Percentiles rank a stretch among this genome's conserved stretches.
phyloP scores from a whole-genome alignment of 2,113 vertebrate species.

The Zosterops pallidus region DNA sequence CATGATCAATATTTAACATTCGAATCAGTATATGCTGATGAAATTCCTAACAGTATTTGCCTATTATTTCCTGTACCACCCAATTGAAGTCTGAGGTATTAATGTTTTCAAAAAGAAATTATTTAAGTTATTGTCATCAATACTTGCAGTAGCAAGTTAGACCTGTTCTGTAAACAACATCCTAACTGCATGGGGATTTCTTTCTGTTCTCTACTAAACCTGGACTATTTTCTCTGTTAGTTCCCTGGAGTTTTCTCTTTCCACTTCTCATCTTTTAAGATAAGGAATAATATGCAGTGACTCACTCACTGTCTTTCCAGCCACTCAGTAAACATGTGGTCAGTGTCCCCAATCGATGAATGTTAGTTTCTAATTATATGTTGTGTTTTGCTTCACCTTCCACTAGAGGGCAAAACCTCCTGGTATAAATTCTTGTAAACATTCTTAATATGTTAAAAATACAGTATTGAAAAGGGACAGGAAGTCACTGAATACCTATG shows the following conservation, averaged over 20 bases:
- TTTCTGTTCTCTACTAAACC: not conserved
- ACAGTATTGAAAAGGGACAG: not conserved
- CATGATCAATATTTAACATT: not conserved
- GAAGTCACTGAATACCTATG: not conserved
- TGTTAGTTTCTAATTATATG: not conserved
- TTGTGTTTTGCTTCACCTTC: not conserved
- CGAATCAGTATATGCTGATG: not conserved
- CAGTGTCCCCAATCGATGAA: not conserved
- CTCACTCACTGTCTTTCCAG: not conserved
- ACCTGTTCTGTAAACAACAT: not conserved
- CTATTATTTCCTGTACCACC: not conserved
- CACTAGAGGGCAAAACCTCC: conserved; percentile 48
- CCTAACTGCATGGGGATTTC: not conserved
- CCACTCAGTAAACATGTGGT: not conserved
- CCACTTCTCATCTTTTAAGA: not conserved
- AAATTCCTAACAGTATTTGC: not conserved
- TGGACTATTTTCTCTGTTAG: not conserved
- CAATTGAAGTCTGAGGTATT: not conserved
- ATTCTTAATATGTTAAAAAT: not conserved
- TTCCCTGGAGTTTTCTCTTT: not conserved
- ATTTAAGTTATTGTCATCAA: not conserved
- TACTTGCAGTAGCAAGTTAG: not conserved
- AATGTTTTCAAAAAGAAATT: not conserved
- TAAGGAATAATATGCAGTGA: not conserved
- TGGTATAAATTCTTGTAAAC: not conserved